A percentile compares a stretch with the other conserved stretches of the same genome.
These are phyloP conservation scores for Cheilosia soror DNA, from an alignment of 2,888 invertebrate genomes.

Conservation along the genomic window DNA sequence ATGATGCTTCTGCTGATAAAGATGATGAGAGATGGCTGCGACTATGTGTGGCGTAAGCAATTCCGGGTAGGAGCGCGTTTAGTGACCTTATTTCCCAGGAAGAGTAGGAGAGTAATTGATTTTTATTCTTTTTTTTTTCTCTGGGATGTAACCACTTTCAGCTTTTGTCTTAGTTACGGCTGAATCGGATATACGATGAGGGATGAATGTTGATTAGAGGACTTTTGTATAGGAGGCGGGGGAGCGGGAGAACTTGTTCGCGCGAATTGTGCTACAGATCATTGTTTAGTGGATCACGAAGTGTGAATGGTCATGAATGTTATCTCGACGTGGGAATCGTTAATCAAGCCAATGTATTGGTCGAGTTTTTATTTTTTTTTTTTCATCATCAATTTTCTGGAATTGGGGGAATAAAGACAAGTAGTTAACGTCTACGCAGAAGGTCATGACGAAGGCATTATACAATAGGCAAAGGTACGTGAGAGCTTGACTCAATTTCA, in stretches of 20 bases:
- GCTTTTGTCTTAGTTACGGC: slow-evolving; percentile 41
- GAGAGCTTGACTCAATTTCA: no score
- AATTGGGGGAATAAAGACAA: slow-evolving; percentile 18
- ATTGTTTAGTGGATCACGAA: slow-evolving; percentile 60
- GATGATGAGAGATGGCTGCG: slow-evolving; percentile 61
- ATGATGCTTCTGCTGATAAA: slow-evolving; percentile 53
- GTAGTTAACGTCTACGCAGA: slow-evolving; percentile 14
- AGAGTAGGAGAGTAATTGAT: slow-evolving; percentile 67
- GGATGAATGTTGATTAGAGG: slow-evolving; percentile 71
- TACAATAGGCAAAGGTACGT: no score
- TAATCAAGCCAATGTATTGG: slow-evolving; percentile 52
- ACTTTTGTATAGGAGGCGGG: no score
- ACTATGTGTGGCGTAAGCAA: slow-evolving; percentile 66
- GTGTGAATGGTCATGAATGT: slow-evolving; percentile 66
- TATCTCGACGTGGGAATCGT: slow-evolving; percentile 62
- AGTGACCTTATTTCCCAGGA: slow-evolving; percentile 67
- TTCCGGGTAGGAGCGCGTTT: slow-evolving; percentile 57
- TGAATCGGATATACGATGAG: slow-evolving; percentile 71
- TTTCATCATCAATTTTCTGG: slow-evolving; percentile 6
- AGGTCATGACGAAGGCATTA: neutral
- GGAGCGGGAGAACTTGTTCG: slow-evolving; percentile 14
- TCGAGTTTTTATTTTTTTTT: slow-evolving; percentile 1
- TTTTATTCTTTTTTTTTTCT: slow-evolving; percentile 36
- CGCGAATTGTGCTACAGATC: slow-evolving; percentile 52
- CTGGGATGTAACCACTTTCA: slow-evolving; percentile 39